Evolutionary conservation across 1,140 invertebrate genomes (phyloP), one percentile per base, ranked within the genome.

Genomic region (Pseudomyrmex concolor): DNA sequence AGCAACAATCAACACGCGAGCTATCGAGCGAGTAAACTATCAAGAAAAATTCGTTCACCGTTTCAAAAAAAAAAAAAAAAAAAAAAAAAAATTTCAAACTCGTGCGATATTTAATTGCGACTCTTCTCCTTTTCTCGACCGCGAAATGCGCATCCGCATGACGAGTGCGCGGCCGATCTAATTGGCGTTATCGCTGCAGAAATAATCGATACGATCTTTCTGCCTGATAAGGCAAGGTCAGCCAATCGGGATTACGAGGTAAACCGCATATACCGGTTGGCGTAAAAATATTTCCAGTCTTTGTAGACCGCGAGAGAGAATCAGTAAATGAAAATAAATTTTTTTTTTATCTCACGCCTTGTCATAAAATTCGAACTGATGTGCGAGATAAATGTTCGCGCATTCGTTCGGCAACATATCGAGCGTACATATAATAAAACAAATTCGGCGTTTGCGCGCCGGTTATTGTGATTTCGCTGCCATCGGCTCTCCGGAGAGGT

Each of bases 121-220:
- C 45, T 19, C 15, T n/a, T n/a, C 25, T 84, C 55, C 13, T 17
- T 68, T 68, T 25, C 68, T 13, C 19, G 25, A 83, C 66, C 50
- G 57, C 76, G 45, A 82, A 68, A 78, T 51, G 25, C 68, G 60
- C 10, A 19, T 64, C n/a, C 22, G 55, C 15, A n/a, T 1, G 7
- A 17, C 15, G 43, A 22, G 15, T 17, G 48, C 77, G 54, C 48
- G 5, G 13, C 22, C 9, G 66, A 60, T 84, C 74, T 63, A 68
- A 66, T 83, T 74, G 22, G 25, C 13, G 19, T 88, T 88, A 88
- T 88, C 87, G n/a, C 63, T 48, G 17, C 19, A n/a, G 15, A 67
- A 74, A 51, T 77, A 81, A 76, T 81, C 66, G 34, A 34, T 34
- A 34, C 34, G 34, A 55, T 66, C 45, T 51, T 22, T 10, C 19